A percentile compares a stretch with the other conserved stretches of the same genome.
phyloP scores from a whole-genome alignment of 2,888 invertebrate species.

The Ennomos fuscantarius region DNA sequence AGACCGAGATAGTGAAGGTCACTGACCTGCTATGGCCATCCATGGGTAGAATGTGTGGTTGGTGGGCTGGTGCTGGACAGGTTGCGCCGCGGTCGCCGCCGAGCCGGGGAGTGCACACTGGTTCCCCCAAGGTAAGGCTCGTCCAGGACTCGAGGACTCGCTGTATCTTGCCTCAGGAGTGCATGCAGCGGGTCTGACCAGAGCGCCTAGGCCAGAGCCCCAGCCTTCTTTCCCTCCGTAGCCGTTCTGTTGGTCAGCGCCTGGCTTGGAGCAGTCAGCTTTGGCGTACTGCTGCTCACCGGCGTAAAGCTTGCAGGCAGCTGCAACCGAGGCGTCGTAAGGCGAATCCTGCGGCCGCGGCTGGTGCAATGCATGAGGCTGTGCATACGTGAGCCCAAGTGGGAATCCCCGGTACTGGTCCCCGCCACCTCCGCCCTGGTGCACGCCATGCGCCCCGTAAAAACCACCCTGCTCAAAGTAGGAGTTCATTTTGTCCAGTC shows the following conservation, averaged over 20 bases:
- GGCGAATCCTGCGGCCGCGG: slow-evolving; percentile 95
- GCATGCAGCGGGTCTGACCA: slow-evolving; percentile 94
- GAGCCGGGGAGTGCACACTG: slow-evolving; percentile 94
- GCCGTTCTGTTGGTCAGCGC: slow-evolving; percentile 87
- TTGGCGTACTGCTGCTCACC: slow-evolving; percentile 89
- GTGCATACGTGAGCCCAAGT: slow-evolving; percentile 93
- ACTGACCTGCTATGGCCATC: slow-evolving; percentile 99
- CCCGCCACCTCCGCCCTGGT: slow-evolving; percentile 90
- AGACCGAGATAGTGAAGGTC: slow-evolving; percentile 15
- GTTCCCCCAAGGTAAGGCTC: slow-evolving; percentile 93
- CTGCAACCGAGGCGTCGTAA: slow-evolving; percentile 95
- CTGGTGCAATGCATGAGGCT: slow-evolving; percentile 91
- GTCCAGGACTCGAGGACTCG: slow-evolving; percentile 93
- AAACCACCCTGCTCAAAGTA: slow-evolving; percentile 98
- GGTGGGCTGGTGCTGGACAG: slow-evolving; percentile 94
- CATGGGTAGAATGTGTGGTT: slow-evolving; percentile 98
- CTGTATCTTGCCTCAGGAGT: slow-evolving; percentile 95
- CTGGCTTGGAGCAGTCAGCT: slow-evolving; percentile 91
- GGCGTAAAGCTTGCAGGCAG: slow-evolving; percentile 93
- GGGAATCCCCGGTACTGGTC: slow-evolving; percentile 95
- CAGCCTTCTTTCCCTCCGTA: slow-evolving; percentile 89
- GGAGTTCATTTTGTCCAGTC: slow-evolving; percentile 93
- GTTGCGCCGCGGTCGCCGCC: slow-evolving; percentile 92
- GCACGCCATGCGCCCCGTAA: slow-evolving; percentile 94
- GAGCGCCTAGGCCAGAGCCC: slow-evolving; percentile 88